Evolutionary conservation across 2,888 invertebrate species (phyloP).

Genomic region (Acleris laterana): DNA sequence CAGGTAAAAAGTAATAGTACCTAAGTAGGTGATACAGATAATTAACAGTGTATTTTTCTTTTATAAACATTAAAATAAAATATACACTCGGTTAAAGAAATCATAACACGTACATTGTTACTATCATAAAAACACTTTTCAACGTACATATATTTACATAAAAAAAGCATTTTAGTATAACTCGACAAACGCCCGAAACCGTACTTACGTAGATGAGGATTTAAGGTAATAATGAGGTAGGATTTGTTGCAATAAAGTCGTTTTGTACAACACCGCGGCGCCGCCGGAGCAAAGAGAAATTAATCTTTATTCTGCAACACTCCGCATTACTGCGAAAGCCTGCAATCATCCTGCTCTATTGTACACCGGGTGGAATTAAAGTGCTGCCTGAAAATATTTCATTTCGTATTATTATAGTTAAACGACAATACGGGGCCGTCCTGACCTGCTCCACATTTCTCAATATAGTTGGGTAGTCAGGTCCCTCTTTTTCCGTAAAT

Average conservation of each 20-base stretch:
- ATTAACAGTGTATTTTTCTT: too few relatives aligned
- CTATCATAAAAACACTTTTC: background rate
- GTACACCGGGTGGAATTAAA: conserved; percentile 18
- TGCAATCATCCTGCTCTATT: conserved; percentile 15
- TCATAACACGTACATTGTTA: background rate
- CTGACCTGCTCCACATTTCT: conserved; percentile 7
- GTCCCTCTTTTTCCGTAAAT: conserved; percentile 18
- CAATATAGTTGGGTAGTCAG: conserved; percentile 8
- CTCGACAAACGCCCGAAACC: conserved; percentile 17
- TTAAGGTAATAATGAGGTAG: conserved; percentile 35
- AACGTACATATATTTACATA: background rate
- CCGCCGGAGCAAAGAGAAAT: conserved; percentile 25
- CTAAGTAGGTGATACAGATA: too few relatives aligned
- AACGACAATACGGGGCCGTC: conserved; percentile 5
- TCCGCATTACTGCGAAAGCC: conserved; percentile 28
- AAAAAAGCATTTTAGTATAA: conserved; percentile 16
- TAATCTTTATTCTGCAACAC: conserved; percentile 30
- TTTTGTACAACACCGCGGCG: conserved; percentile 27
- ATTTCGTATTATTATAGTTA: conserved; percentile 8
- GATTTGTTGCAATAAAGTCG: conserved; percentile 34
- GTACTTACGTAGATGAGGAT: conserved; percentile 31
- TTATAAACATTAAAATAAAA: background rate
- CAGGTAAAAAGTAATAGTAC: too few relatives aligned
- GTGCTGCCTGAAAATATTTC: conserved; percentile 10
- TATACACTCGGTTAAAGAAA: background rate